Conservation (phyloP, 2,113 vertebrate genomes). For the Chamaea fasciata region DNA sequence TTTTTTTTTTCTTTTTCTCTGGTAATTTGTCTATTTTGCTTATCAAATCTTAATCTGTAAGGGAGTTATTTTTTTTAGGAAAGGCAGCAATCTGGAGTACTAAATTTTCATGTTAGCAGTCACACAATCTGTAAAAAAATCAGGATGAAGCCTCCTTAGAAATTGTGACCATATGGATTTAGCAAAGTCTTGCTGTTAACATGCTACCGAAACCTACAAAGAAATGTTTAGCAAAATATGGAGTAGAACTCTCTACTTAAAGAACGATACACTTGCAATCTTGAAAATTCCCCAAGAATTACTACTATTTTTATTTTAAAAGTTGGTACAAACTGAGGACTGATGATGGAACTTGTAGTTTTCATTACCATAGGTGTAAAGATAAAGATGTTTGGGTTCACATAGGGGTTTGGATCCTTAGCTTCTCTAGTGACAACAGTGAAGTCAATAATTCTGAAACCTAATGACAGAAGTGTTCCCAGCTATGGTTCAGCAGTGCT, state of each 20-base stretch:
- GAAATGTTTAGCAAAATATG: background rate
- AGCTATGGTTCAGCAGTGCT: background rate
- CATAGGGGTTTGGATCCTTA: background rate
- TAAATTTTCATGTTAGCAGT: background rate
- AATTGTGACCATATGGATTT: background rate
- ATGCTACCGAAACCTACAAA: background rate
- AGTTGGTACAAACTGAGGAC: background rate
- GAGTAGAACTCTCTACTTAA: background rate
- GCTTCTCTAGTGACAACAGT: background rate
- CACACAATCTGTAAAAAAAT: background rate
- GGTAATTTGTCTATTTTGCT: background rate
- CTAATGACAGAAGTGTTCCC: background rate
- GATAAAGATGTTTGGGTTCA: background rate
- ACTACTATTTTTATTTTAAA: background rate
- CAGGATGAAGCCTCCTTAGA: background rate
- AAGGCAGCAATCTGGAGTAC: background rate
- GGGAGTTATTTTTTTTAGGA: background rate
- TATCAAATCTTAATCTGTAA: background rate
- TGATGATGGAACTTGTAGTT: background rate
- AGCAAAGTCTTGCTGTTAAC: background rate
- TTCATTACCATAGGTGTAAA: background rate
- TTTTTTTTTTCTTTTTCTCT: background rate
- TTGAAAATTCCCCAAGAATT: background rate
- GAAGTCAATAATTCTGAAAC: background rate
- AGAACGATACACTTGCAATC: background rate